Percentiles rank a stretch among this genome's conserved stretches.
Conservation (phyloP, 2,113 vertebrate genomes). For the Gnathonemus echidnorhynchus region DNA sequence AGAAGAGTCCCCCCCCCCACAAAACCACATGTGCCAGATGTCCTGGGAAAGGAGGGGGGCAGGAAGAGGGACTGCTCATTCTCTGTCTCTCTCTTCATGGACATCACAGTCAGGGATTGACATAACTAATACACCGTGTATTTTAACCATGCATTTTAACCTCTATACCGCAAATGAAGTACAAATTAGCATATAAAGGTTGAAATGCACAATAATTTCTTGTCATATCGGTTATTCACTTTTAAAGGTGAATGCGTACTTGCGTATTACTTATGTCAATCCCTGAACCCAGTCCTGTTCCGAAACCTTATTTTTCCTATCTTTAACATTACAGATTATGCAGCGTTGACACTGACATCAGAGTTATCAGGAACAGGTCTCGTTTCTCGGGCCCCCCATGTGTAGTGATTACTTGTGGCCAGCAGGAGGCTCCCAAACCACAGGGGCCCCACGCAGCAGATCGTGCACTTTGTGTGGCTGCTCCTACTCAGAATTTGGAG, state of each 20-base stretch:
- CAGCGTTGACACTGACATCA: neutral
- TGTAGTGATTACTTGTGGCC: neutral
- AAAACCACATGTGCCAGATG: neutral
- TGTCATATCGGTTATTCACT: neutral
- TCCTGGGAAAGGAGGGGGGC: neutral
- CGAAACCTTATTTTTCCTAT: neutral
- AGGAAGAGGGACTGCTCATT: neutral
- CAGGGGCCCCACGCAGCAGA: neutral
- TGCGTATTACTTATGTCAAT: neutral
- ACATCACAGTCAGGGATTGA: neutral
- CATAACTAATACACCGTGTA: too few relatives aligned
- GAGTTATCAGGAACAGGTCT: neutral
- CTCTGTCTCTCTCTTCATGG: neutral
- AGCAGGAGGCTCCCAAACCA: neutral
- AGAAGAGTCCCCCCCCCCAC: neutral
- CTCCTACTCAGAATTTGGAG: slow-evolving; percentile 32
- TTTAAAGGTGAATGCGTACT: too few relatives aligned
- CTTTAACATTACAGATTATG: neutral
- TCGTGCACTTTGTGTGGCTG: slow-evolving; percentile 18
- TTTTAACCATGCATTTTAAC: too few relatives aligned
- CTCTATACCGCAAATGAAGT: too few relatives aligned
- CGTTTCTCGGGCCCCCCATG: neutral
- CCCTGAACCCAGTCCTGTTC: neutral
- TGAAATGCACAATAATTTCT: neutral
- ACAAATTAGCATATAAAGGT: too few relatives aligned